Conservation (phyloP, 2,888 invertebrate genomes). For the Strigamia crassipes region DNA sequence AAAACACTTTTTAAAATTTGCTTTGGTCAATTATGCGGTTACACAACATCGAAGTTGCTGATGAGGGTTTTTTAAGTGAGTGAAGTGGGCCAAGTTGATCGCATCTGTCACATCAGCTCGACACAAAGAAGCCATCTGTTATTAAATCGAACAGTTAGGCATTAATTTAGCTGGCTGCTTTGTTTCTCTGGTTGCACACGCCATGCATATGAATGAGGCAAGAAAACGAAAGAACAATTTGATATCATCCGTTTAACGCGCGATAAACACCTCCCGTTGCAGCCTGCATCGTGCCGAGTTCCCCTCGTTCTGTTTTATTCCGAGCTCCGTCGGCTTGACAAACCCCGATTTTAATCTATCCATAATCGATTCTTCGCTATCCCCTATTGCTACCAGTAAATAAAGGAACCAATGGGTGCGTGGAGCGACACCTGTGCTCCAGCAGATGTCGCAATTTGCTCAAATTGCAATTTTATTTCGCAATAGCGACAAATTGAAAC, state of each 20-base stretch:
- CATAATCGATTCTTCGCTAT: slow-evolving; percentile 15
- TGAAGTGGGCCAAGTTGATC: not conserved
- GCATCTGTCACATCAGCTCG: not conserved
- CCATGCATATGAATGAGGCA: slow-evolving; percentile 3
- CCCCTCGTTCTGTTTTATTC: not conserved
- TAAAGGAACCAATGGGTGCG: slow-evolving; percentile 2
- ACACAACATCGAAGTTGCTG: too few relatives aligned
- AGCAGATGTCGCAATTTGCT: slow-evolving; percentile 17
- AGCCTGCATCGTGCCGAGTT: not conserved
- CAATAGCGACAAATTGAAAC: slow-evolving; percentile 7
- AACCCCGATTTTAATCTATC: slow-evolving; percentile 13
- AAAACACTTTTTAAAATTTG: too few relatives aligned
- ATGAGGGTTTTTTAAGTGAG: not conserved
- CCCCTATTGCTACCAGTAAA: slow-evolving; percentile 26
- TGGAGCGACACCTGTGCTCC: not conserved
- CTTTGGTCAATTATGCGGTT: too few relatives aligned
- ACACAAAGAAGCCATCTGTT: slow-evolving; percentile 33
- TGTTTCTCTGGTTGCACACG: not conserved
- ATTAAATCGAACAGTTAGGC: not conserved
- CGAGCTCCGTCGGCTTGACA: not conserved
- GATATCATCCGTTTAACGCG: not conserved
- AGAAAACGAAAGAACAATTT: not conserved
- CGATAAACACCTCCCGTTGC: not conserved
- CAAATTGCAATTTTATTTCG: slow-evolving; percentile 31
- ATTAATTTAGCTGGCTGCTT: not conserved